A percentile compares a stretch with the other conserved stretches of the same genome.
Evolutionary conservation across 2,888 invertebrate species (phyloP).

Genomic region (Scaeva pyrastri): DNA sequence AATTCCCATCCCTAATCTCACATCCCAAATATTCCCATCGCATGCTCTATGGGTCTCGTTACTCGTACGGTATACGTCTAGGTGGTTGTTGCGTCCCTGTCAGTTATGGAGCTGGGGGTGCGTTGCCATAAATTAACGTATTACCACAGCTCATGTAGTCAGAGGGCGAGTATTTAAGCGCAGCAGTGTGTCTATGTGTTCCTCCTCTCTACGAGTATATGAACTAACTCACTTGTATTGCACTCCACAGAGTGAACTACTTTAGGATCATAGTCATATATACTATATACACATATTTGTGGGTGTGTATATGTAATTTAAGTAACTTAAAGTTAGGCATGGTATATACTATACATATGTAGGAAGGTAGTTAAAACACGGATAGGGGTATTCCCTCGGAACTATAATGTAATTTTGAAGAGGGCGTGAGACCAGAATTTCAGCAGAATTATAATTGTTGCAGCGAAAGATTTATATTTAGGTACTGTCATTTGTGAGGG

Average conservation of each 20-base stretch:
- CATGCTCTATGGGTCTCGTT: no score
- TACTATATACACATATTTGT: no score
- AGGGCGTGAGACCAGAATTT: not conserved
- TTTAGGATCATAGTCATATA: not conserved
- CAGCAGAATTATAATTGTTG: not conserved
- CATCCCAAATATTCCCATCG: not conserved
- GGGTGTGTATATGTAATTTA: not conserved
- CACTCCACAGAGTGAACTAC: not conserved
- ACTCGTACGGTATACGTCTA: no score
- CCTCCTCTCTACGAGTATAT: slow-evolving; percentile 11
- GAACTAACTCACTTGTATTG: slow-evolving; percentile 11
- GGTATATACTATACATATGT: no score
- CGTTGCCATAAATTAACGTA: slow-evolving; percentile 69
- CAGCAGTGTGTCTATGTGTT: not conserved
- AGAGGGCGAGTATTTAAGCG: slow-evolving; percentile 34
- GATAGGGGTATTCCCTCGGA: not conserved
- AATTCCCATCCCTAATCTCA: not conserved
- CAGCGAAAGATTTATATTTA: no score
- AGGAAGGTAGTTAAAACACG: not conserved
- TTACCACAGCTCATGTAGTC: slow-evolving; percentile 28
- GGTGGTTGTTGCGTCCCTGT: not conserved
- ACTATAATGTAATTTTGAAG: not conserved
- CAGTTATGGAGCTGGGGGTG: slow-evolving; percentile 42
- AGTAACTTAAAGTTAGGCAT: slow-evolving; percentile 3
- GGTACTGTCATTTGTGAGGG: no score